A percentile compares a stretch with the other conserved stretches of the same genome.
Evolutionary conservation across 2,113 vertebrate genomes (phyloP).

Genomic region (Anguilla rostrata): DNA sequence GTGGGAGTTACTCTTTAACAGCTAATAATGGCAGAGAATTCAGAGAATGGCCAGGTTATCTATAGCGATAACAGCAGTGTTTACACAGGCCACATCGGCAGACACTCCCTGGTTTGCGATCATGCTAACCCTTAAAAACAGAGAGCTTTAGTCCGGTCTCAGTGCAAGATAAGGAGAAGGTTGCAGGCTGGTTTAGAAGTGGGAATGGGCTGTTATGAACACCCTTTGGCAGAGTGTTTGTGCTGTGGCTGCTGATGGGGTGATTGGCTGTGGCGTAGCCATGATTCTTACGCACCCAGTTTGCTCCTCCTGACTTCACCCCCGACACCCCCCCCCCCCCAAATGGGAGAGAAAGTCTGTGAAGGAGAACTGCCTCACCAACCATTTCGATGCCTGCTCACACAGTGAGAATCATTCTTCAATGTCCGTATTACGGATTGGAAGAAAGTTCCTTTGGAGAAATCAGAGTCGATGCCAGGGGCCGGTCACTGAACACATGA

Average conservation of each 20-base stretch:
- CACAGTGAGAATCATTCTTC: background rate
- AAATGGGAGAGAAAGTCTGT: background rate
- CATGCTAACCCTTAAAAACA: background rate
- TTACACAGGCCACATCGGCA: background rate
- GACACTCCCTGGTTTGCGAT: background rate
- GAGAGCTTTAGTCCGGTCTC: background rate
- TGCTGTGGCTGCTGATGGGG: too few relatives aligned
- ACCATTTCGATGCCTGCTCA: background rate
- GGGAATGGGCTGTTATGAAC: too few relatives aligned
- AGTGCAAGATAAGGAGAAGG: too few relatives aligned
- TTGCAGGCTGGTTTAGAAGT: too few relatives aligned
- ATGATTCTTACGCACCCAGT: too few relatives aligned
- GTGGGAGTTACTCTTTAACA: background rate
- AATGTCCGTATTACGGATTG: background rate
- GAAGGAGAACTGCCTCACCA: too few relatives aligned
- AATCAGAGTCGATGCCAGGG: background rate
- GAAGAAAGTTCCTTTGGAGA: background rate
- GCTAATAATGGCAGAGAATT: background rate
- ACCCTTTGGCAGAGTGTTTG: too few relatives aligned
- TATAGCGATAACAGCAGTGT: background rate
- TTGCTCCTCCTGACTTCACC: too few relatives aligned
- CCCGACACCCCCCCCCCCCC: too few relatives aligned
- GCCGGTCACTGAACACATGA: background rate
- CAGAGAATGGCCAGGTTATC: background rate
- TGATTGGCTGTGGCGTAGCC: too few relatives aligned